Base-by-base conservation (phyloP, 2,888 invertebrate species). In the Dermolepida albohirtum region DNA sequence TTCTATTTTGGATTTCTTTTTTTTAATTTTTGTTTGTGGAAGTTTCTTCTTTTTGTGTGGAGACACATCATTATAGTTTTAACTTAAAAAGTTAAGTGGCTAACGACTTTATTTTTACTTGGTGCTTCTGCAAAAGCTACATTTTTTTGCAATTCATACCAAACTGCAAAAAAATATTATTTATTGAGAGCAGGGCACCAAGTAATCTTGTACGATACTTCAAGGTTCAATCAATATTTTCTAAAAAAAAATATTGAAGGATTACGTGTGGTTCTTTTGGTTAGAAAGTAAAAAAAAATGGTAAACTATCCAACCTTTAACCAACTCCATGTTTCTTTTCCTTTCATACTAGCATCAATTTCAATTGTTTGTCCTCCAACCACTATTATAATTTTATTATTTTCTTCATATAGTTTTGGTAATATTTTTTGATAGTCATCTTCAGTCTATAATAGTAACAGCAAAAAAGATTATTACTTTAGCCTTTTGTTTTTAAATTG, bases 281-380 rank as follows among this genome's bases (percentile, higher is more conserved):
- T 49, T 49, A 55, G 41, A 40, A 54, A 57, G n/a, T 22, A 27
- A 43, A 43, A 57, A 27, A 57, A 22, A 22, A 22, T 57, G 7
- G 27, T 29, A 34, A 44, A 47, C 49, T 55, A 79, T 83, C 85
- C 84, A 85, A 89, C 89, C 89, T 89, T 89, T 83, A 89, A 84
- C 89, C 89, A 89, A 83, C 87, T 87, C 89, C 89, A 89, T 85
- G 89, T 87, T 82, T 87, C 87, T 82, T 86, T 86, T 82, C 86
- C 87, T 84, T 87, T 87, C 79, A 86, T 85, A 74, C 87, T 87
- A 74, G 89, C 87, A 80, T 89, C 86, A 85, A 88, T 87, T 85
- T 84, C 85, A 83, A 89, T 85, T 83, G 88, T 86, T 81, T 87
- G 83, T 79, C 89, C 89, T 80, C 89, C 88, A 74, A 87, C 86